These are phyloP conservation scores for Papilio elwesi DNA, from an alignment of 2,888 invertebrate species.

Conservation along the genomic window DNA sequence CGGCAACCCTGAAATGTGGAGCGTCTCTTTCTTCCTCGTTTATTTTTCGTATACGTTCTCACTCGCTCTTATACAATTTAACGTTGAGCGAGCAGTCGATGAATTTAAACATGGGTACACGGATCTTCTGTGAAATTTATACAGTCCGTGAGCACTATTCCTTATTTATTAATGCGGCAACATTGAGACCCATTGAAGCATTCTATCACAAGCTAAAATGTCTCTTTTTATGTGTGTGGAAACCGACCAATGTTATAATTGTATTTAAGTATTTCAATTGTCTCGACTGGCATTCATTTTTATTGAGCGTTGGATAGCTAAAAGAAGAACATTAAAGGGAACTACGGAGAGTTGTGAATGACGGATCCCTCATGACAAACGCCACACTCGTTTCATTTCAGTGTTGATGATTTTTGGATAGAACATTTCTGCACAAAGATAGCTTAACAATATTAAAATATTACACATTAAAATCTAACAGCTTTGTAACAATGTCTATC, in stretches of 20 bases:
- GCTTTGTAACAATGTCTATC: too few relatives aligned
- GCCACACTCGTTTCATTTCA: background rate
- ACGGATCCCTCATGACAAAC: too few relatives aligned
- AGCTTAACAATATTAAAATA: too few relatives aligned
- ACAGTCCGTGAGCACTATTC: slow-evolving; percentile 27
- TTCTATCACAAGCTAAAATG: slow-evolving; percentile 24
- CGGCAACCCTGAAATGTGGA: slow-evolving; percentile 33
- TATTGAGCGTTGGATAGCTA: background rate
- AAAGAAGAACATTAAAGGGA: background rate
- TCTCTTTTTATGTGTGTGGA: slow-evolving; percentile 13
- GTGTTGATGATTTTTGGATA: background rate
- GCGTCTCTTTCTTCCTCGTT: slow-evolving; percentile 34
- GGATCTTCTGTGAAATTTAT: slow-evolving; percentile 32
- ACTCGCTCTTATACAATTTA: slow-evolving; percentile 18
- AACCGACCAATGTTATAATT: slow-evolving; percentile 19
- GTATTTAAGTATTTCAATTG: slow-evolving; percentile 26
- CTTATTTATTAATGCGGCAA: slow-evolving; percentile 35
- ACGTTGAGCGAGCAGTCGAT: slow-evolving; percentile 27
- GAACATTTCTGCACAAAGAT: too few relatives aligned
- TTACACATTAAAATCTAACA: too few relatives aligned
- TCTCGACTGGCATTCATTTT: slow-evolving; percentile 12
- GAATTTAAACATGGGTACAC: slow-evolving; percentile 33
- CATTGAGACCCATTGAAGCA: slow-evolving; percentile 34
- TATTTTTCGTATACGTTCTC: slow-evolving; percentile 12
- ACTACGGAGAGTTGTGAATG: too few relatives aligned